Conservation (phyloP, 2,113 vertebrate genomes). For the Rattus norvegicus region GRCr8 NC_086035.1:17620001-17620500, state of each 20-base stretch:
- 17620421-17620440: too few relatives aligned
- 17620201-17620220: background rate
- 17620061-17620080: conserved; percentile 41
- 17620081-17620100: conserved; percentile 5
- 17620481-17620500: too few relatives aligned
- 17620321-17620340: background rate
- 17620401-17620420: too few relatives aligned
- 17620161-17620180: background rate
- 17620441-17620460: too few relatives aligned
- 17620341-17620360: too few relatives aligned
- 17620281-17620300: background rate
- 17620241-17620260: background rate
- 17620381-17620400: too few relatives aligned
- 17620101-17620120: conserved; percentile 15
- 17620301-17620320: background rate
- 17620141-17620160: background rate
- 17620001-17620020: background rate
- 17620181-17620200: background rate
- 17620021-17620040: background rate
- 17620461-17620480: too few relatives aligned
- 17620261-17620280: background rate
- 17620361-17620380: too few relatives aligned
- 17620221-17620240: background rate
- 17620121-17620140: conserved; percentile 18
- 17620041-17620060: background rate